These are phyloP conservation scores for Drosophila trapezifrons DNA, from an alignment of 1,140 invertebrate genomes.

Conservation along the genomic window DNA sequence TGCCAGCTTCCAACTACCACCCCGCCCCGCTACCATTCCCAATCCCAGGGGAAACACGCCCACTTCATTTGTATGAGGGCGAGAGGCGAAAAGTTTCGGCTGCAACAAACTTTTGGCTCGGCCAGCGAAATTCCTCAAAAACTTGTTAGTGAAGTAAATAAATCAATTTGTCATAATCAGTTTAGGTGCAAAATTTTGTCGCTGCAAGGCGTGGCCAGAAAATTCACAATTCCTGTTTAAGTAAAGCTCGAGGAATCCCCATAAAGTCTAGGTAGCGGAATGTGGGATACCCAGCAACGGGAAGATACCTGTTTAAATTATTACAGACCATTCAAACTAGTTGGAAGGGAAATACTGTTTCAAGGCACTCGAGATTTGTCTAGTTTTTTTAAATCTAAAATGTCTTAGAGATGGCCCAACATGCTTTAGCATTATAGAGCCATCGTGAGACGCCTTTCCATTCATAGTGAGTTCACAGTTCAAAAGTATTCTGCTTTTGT, in stretches of 20 bases:
- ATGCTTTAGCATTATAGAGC: slow-evolving; percentile 13
- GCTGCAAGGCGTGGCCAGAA: slow-evolving; percentile 66
- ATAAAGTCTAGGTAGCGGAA: background rate
- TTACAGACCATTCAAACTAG: background rate
- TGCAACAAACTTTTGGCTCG: slow-evolving; percentile 69
- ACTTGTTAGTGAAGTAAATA: slow-evolving; percentile 84
- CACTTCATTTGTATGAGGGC: slow-evolving; percentile 63
- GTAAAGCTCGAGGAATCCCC: slow-evolving; percentile 6
- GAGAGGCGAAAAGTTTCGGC: slow-evolving; percentile 56
- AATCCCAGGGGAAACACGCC: slow-evolving; percentile 32
- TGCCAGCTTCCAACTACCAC: background rate
- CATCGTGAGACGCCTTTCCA: slow-evolving; percentile 11
- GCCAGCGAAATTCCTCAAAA: slow-evolving; percentile 71
- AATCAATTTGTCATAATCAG: slow-evolving; percentile 84
- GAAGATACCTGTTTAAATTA: background rate
- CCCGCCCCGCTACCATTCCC: background rate
- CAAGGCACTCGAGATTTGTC: background rate
- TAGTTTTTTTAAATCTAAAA: background rate
- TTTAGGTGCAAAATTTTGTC: slow-evolving; percentile 79
- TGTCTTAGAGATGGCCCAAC: background rate
- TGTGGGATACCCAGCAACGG: slow-evolving; percentile 2
- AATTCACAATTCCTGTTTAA: slow-evolving; percentile 68
- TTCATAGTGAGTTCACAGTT: slow-evolving; percentile 40
- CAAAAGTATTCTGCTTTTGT: slow-evolving; percentile 61
- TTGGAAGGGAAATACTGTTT: too few species aligned